Evolutionary conservation across 2,888 invertebrate species (phyloP).

Genomic region (Xylota sylvarum): DNA sequence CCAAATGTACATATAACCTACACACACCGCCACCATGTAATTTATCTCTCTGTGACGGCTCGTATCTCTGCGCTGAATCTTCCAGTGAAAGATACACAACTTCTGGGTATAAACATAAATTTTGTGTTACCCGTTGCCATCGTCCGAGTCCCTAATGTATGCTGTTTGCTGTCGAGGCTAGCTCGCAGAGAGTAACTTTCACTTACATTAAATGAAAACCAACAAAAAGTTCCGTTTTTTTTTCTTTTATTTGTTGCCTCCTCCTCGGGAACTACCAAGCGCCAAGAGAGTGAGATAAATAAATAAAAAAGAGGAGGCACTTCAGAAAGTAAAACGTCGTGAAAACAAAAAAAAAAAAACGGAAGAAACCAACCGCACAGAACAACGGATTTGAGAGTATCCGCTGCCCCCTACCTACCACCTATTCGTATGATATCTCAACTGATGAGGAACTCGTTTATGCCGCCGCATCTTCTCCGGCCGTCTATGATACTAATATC

Average conservation of each 20-base stretch:
- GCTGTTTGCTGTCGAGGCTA: constrained; percentile 6
- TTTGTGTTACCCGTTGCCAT: constrained; percentile 49
- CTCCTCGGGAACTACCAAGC: constrained; percentile 36
- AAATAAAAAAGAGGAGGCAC: constrained; percentile 64
- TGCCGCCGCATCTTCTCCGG: constrained; percentile 2
- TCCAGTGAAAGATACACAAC: constrained; percentile 71
- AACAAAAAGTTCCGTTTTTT: constrained; percentile 75
- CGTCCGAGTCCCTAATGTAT: constrained; percentile 54
- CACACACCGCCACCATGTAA: constrained; percentile 44
- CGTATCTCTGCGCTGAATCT: constrained; percentile 72
- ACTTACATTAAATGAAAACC: constrained; percentile 80
- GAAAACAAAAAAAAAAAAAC: constrained; percentile 42
- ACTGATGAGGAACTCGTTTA: constrained; percentile 70
- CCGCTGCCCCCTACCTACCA: constrained; percentile 4
- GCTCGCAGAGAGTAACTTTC: constrained; percentile 80
- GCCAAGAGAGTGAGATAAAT: constrained; percentile 49
- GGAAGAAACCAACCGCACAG: constrained; percentile 65
- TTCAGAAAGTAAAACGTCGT: constrained; percentile 74
- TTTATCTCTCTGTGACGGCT: constrained; percentile 55
- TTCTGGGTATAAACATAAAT: constrained; percentile 71
- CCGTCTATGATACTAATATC: constrained; percentile 68
- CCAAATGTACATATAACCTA: constrained; percentile 29
- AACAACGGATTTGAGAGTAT: constrained; percentile 56
- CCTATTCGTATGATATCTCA: constrained; percentile 61
- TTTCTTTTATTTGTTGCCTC: constrained; percentile 68